phyloP scores from a whole-genome alignment of 1,140 invertebrate genomes.

The Drosophila insularis region DNA sequence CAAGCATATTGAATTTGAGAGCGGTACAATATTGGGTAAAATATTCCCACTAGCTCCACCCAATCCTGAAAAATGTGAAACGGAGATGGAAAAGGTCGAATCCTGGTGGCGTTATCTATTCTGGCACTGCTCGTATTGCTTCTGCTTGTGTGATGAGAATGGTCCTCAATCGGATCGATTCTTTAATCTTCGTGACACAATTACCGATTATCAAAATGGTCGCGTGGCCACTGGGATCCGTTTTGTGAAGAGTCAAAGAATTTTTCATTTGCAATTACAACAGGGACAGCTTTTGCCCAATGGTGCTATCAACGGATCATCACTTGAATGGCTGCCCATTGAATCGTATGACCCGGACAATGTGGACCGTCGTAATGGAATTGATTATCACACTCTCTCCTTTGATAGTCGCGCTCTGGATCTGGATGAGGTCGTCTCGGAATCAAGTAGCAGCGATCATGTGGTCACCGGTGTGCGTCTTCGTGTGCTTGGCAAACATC shows the following conservation, averaged over 20 bases:
- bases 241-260: conserved; percentile 87
- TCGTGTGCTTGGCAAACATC: conserved; percentile 88
- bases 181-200: conserved; percentile 87
- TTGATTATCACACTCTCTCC: conserved; percentile 89
- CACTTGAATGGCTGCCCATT: conserved; percentile 86
- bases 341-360: conserved; percentile 85
- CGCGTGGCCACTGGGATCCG: conserved; percentile 91
- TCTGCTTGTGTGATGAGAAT: conserved; percentile 92
- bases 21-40: conserved; percentile 86
- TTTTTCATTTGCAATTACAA: conserved; percentile 91
- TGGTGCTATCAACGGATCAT: conserved; percentile 85
- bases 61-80: conserved; percentile 74
- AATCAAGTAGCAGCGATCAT: conserved; percentile 87
- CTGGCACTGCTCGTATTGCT: conserved; percentile 94
- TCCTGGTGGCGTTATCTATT: conserved; percentile 92
- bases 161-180: conserved; percentile 88
- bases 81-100: conserved; percentile 84
- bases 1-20: conserved; percentile 88
- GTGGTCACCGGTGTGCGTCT: conserved; percentile 86
- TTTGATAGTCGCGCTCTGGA: conserved; percentile 90
- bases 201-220: conserved; percentile 86
- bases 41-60: conserved; percentile 82
- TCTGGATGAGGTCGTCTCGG: conserved; percentile 89
- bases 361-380: conserved; percentile 83
- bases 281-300: conserved; percentile 86